A percentile compares a stretch with the other conserved stretches of the same genome.
Conservation (phyloP, 1,140 invertebrate species). For the Drosophila tropicalis region DNA sequence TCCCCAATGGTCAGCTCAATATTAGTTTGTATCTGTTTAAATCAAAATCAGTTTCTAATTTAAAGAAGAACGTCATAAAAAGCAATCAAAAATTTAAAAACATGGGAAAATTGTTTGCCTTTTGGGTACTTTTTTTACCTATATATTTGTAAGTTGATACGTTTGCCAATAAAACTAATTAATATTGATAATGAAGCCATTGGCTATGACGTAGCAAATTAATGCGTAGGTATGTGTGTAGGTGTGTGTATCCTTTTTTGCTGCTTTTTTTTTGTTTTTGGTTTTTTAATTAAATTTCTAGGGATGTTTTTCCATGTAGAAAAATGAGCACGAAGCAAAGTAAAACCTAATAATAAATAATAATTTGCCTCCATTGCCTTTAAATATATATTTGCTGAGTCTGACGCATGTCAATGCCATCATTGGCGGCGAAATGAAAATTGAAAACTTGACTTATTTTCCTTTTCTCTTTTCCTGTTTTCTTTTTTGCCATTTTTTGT, state of each 20-base stretch:
- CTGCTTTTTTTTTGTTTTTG: background rate
- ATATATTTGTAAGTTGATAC: background rate
- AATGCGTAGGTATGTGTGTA: background rate
- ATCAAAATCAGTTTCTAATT: too few relatives aligned
- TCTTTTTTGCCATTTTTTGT: background rate
- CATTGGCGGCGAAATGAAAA: conserved; percentile 36
- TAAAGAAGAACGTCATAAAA: too few relatives aligned
- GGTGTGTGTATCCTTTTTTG: background rate
- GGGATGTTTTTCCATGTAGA: background rate
- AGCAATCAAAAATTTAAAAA: too few relatives aligned
- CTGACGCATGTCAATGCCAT: conserved; percentile 26
- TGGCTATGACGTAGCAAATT: background rate
- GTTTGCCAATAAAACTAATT: background rate
- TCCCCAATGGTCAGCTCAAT: too few relatives aligned
- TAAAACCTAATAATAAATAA: conserved; percentile 19
- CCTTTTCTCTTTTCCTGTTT: conserved; percentile 14
- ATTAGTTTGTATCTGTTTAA: too few relatives aligned
- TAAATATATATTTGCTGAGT: background rate
- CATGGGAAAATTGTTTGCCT: too few relatives aligned
- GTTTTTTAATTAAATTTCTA: conserved; percentile 10
- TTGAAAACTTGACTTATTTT: conserved; percentile 27
- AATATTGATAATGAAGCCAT: background rate
- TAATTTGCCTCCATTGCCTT: conserved; percentile 5
- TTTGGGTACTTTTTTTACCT: too few relatives aligned
- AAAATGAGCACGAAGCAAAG: background rate